A percentile compares a stretch with the other conserved stretches of the same genome.
These are phyloP conservation scores for Hemiscyllium ocellatum DNA, from an alignment of 2,113 vertebrate genomes.

Conservation along the genomic window DNA sequence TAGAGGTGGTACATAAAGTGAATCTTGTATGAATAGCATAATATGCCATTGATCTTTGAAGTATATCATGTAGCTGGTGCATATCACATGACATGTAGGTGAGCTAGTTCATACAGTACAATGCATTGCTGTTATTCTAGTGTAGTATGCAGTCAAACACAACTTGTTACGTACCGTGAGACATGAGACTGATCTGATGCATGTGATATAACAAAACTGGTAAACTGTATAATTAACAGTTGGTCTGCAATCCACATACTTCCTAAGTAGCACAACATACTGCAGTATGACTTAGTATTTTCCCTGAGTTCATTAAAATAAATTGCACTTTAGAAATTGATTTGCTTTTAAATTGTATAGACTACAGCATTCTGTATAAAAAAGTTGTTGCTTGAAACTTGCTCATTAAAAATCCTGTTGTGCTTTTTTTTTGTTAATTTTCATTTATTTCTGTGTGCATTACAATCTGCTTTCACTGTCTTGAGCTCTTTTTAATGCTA, in stretches of 20 bases:
- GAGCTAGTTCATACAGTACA: not conserved
- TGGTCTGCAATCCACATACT: not conserved
- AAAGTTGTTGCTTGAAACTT: not conserved
- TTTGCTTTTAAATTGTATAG: not conserved
- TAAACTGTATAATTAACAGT: not conserved
- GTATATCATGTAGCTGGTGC: not conserved
- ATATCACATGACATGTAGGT: not conserved
- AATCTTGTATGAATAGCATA: not conserved
- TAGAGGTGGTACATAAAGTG: not conserved
- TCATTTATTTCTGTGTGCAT: conserved; percentile 65
- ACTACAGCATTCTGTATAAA: not conserved
- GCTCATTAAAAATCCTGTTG: conserved; percentile 43
- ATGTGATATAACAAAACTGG: not conserved
- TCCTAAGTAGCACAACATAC: not conserved
- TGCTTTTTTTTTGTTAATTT: conserved; percentile 51
- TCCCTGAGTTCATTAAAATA: not conserved
- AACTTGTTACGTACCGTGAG: not conserved
- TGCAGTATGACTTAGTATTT: not conserved
- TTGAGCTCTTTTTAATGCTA: conserved; percentile 76
- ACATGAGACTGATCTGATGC: not conserved
- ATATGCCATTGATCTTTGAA: not conserved
- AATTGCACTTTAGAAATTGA: not conserved
- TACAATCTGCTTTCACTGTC: conserved; percentile 68
- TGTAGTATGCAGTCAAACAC: not conserved
- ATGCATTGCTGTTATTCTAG: not conserved